phyloP scores from a whole-genome alignment of 2,888 invertebrate species.

The Crematogaster levior region DNA sequence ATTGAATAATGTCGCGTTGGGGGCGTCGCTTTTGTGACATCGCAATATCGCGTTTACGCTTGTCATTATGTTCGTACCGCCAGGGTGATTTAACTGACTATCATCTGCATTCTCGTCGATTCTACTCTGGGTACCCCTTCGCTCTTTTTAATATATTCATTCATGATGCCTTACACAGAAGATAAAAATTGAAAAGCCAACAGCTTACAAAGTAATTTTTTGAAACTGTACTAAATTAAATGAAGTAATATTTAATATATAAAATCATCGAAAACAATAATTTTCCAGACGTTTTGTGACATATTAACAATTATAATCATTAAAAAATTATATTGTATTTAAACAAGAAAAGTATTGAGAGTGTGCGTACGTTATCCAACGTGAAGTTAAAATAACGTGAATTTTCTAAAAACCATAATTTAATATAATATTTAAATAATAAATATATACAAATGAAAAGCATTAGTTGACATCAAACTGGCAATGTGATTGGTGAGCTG shows the following conservation, averaged over 20 bases:
- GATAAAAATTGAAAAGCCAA: not conserved
- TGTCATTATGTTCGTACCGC: constrained; percentile 11
- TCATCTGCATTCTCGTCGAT: not conserved
- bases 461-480: too few species aligned
- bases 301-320: not conserved
- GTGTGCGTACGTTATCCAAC: too few species aligned
- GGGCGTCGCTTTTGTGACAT: constrained; percentile 25
- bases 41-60: constrained; percentile 27
- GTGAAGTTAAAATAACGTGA: not conserved
- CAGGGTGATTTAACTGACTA: constrained; percentile 16
- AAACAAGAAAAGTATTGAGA: not conserved
- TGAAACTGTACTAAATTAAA: not conserved
- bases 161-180: not conserved
- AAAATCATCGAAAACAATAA: not conserved
- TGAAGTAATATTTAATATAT: not conserved
- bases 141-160: not conserved
- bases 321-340: not conserved
- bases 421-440: not conserved
- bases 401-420: not conserved
- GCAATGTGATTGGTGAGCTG: too few species aligned
- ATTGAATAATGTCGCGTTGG: constrained; percentile 40
- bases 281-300: not conserved
- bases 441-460: too few species aligned
- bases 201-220: not conserved
- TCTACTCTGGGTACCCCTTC: not conserved